Base-by-base conservation (phyloP, 2,888 invertebrate genomes). In the Rhimphoctona megacephalus region DNA sequence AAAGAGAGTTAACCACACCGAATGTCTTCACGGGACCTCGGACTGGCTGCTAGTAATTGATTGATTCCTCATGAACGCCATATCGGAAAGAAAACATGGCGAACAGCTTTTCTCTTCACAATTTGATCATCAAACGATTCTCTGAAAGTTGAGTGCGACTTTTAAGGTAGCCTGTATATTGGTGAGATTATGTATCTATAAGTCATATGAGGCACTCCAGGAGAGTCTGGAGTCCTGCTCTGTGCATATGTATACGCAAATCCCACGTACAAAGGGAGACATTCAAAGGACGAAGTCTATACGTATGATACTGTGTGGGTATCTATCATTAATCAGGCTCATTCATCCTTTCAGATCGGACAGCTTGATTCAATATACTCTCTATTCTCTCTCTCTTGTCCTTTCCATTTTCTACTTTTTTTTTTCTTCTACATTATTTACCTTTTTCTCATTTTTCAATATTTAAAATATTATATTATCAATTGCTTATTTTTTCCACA, bases 261-360 rank as follows among this genome's bases (percentile, higher is more conserved):
- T 84, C 77, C 85, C 87, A 86, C 81, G 87, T 81, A 89, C 89
- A 89, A 89, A 88, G 87, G 88, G 79, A 64, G 72, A 87, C 85
- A 89, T 87, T 89, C 83, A 78, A 78, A 87, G 83, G 72, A 77
- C 82, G 84, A 88, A 89, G 89, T 88, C 90, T 87, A 86, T 89
- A 88, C 88, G 88, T 88, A 85, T 39, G 76, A 90, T 86, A 84
- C 88, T 83, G 85, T 79, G 83, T 86, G 86, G 87, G 88, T 89
- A 90, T 91, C 88, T 73, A 89, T 90, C 89, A 90, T 88, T 76
- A 88, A 86, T 66, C 74, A 72, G 43, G 81, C 83, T 85, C 82
- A 87, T 87, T 74, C 83, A 87, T 81, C 82, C 78, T 83, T n/a
- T 85, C 84, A 79, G 64, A 66, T 57, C 74, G 66, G 74, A 81